phyloP scores from a whole-genome alignment of 2,113 vertebrate genomes.

The Pollachius pollachius region DNA sequence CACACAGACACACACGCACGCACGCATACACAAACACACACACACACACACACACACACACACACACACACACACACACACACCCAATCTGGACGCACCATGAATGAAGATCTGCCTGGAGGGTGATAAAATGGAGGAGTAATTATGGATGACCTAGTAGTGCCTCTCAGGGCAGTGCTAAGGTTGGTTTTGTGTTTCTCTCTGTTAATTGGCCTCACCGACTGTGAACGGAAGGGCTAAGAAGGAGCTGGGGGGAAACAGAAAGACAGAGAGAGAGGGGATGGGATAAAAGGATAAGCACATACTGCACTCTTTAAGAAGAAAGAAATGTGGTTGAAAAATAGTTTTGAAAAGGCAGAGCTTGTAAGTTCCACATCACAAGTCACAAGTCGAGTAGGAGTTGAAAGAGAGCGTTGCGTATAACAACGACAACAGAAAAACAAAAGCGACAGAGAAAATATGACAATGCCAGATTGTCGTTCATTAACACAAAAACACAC shows the following conservation, averaged over 20 bases:
- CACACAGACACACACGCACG: too few relatives aligned
- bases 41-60: too few relatives aligned
- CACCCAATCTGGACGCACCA: neutral
- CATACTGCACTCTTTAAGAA: constrained; percentile 3
- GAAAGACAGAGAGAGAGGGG: neutral
- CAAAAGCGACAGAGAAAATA: too few relatives aligned
- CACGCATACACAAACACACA: too few relatives aligned
- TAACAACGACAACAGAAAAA: too few relatives aligned
- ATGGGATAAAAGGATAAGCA: constrained; percentile 15
- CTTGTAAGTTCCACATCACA: constrained; percentile 14
- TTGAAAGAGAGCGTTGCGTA: too few relatives aligned
- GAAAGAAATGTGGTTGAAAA: neutral
- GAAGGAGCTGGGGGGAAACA: constrained; percentile 1
- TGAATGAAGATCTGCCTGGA: neutral
- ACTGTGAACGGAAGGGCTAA: constrained; percentile 6
- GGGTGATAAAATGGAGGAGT: constrained; percentile 25
- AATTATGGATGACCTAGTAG: constrained; percentile 53
- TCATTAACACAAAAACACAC: neutral
- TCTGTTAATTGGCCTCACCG: constrained; percentile 45
- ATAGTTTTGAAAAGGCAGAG: neutral
- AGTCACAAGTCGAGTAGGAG: neutral
- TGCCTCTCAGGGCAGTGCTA: constrained; percentile 18
- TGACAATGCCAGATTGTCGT: constrained; percentile 16
- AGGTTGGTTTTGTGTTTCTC: constrained; percentile 16
- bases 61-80: too few relatives aligned